A percentile compares a stretch with the other conserved stretches of the same genome.
Conservation (phyloP, 1,140 invertebrate species). For the Watersipora subatra region DNA sequence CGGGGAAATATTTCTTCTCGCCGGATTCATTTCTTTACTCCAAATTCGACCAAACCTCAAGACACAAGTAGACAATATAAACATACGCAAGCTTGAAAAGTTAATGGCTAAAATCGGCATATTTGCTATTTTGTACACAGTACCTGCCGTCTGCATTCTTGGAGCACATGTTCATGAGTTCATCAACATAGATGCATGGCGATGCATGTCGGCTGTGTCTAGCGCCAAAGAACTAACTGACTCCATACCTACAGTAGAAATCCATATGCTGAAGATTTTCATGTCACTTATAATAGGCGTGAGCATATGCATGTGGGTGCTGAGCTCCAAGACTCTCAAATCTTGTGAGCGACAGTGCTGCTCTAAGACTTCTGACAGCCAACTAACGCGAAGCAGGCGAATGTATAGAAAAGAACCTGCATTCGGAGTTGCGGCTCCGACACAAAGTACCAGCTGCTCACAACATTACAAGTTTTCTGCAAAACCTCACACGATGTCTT, state of each 20-base stretch:
- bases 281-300: conserved; percentile 47
- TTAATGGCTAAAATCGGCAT: conserved; percentile 93
- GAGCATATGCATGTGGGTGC: conserved; percentile 44
- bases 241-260: conserved; percentile 38
- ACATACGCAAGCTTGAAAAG: conserved; percentile 85
- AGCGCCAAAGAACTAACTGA: conserved; percentile 31
- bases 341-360: conserved; percentile 17
- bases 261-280: conserved; percentile 52
- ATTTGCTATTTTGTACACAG: conserved; percentile 84
- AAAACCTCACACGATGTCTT: neutral
- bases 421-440: neutral
- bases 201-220: conserved; percentile 17
- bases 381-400: neutral
- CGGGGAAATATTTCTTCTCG: conserved; percentile 79
- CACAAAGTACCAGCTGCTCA: neutral
- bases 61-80: conserved; percentile 46
- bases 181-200: conserved; percentile 28
- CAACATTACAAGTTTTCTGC: neutral
- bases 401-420: neutral
- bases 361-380: neutral
- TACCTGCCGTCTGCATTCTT: conserved; percentile 82
- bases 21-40: conserved; percentile 87
- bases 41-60: conserved; percentile 88
- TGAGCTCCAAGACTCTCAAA: conserved; percentile 32
- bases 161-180: conserved; percentile 84